Evolutionary conservation across 2,113 vertebrate genomes (phyloP).

Genomic region (Mus spicilegus): DNA sequence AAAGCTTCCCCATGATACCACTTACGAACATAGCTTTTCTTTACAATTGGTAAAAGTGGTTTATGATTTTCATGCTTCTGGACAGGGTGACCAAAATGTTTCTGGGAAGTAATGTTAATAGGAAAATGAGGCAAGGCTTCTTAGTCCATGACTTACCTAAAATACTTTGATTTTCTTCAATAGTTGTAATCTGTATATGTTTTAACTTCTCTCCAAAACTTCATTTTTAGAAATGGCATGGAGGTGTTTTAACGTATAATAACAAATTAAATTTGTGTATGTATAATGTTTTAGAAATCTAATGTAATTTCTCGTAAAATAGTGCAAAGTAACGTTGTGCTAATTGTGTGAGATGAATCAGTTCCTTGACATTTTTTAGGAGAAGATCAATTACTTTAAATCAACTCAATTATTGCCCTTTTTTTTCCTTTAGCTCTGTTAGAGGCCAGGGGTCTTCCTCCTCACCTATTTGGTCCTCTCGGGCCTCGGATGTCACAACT

Average conservation of each 20-base stretch:
- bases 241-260: background rate
- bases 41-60: background rate
- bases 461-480: slow-evolving; percentile 98
- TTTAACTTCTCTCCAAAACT: background rate
- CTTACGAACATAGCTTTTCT: slow-evolving; percentile 18
- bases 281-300: background rate
- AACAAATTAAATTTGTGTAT: background rate
- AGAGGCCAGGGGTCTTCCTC: slow-evolving; percentile 98
- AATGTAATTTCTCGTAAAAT: slow-evolving; percentile 25
- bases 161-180: slow-evolving; percentile 11
- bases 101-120: background rate
- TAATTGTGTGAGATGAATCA: slow-evolving; percentile 39
- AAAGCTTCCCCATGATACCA: background rate
- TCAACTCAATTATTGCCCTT: slow-evolving; percentile 35
- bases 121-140: background rate
- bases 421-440: slow-evolving; percentile 91
- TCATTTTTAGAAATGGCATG: background rate
- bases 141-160: slow-evolving; percentile 32
- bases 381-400: slow-evolving; percentile 46
- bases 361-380: slow-evolving; percentile 46
- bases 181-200: background rate
- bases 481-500: slow-evolving; percentile 99
- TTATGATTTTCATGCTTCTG: slow-evolving; percentile 13
- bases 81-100: background rate
- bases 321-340: slow-evolving; percentile 14